These are phyloP conservation scores for Acrossocheilus wenchowensis DNA, from an alignment of 2,797 vertebrate species.

Conservation along the genomic window DNA sequence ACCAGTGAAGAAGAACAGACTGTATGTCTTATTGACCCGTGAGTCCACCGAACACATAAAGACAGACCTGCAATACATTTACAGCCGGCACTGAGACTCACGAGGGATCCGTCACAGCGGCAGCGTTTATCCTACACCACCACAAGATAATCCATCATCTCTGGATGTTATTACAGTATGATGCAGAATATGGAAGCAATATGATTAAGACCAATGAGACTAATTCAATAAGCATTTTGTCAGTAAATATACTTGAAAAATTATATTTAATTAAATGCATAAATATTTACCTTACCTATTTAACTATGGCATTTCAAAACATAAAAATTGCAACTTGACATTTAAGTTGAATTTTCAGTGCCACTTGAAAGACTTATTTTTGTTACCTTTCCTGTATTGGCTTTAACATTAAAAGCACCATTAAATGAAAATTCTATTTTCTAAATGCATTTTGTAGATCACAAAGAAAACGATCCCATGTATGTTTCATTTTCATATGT, in stretches of 20 bases:
- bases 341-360: background rate
- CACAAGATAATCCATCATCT: background rate
- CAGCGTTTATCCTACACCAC: background rate
- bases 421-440: background rate
- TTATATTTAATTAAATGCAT: background rate
- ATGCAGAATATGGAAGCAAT: background rate
- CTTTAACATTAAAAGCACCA: background rate
- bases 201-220: background rate
- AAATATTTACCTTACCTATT: background rate
- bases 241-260: background rate
- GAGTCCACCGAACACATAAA: background rate
- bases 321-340: background rate
- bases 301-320: background rate
- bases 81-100: background rate
- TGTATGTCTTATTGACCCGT: conserved; percentile 14
- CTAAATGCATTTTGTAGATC: background rate
- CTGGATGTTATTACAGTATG: background rate
- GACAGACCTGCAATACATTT: background rate
- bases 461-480: background rate
- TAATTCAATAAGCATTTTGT: background rate
- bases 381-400: background rate
- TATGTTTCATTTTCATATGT: background rate
- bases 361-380: background rate
- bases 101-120: background rate
- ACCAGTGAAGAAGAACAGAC: conserved; percentile 19